Percentiles rank a stretch among this genome's conserved stretches.
Conservation (phyloP, 2,888 invertebrate genomes). For the Argyresthia goedartella region DNA sequence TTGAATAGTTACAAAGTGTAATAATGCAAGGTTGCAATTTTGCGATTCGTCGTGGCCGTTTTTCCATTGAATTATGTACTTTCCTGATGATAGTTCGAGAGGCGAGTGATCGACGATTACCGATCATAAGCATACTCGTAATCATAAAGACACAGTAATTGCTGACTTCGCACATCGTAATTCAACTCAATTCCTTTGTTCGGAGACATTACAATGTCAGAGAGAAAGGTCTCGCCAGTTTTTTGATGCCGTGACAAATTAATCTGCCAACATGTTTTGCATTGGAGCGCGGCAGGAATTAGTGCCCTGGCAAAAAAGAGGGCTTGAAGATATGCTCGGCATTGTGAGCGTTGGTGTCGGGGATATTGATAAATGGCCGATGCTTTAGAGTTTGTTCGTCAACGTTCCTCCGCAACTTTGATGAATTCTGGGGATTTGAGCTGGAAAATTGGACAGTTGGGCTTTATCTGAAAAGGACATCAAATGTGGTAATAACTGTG, state of each 20-base stretch:
- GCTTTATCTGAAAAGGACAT: too few species aligned
- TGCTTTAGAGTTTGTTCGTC: too few species aligned
- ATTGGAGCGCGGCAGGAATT: slow-evolving; percentile 6
- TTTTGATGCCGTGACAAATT: slow-evolving; percentile 1
- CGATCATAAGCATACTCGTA: not conserved
- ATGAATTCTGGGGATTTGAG: too few species aligned
- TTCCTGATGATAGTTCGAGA: not conserved
- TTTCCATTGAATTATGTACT: slow-evolving; percentile 9
- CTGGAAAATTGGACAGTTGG: too few species aligned
- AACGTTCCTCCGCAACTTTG: too few species aligned
- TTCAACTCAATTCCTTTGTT: slow-evolving; percentile 25
- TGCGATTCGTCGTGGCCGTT: slow-evolving; percentile 28
- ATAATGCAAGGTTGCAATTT: slow-evolving; percentile 12
- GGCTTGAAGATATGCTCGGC: too few species aligned
- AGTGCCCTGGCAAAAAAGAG: too few species aligned
- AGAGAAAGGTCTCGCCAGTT: not conserved
- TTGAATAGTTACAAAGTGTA: too few species aligned
- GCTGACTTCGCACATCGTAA: slow-evolving; percentile 37
- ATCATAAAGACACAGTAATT: slow-evolving; percentile 10
- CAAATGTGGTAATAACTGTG: too few species aligned
- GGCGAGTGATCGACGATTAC: not conserved
- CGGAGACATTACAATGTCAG: not conserved
- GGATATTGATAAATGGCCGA: too few species aligned
- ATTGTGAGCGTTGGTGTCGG: too few species aligned
- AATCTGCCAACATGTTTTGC: not conserved